These are phyloP conservation scores for Leptopilina myrica DNA, from an alignment of 2,888 invertebrate genomes.

Conservation along the genomic window DNA sequence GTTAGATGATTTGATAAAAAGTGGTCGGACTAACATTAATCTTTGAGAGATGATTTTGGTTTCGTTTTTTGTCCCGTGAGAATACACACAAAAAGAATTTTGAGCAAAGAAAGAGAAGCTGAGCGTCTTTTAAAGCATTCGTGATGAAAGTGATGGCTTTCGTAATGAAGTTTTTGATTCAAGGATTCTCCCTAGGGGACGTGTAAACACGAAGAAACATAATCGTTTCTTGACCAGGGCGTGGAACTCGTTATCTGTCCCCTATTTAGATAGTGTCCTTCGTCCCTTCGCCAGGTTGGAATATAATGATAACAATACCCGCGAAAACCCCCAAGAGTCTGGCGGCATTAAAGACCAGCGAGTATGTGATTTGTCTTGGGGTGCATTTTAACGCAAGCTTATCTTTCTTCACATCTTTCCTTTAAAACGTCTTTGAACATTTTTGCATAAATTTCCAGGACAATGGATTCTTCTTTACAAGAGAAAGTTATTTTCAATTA, in stretches of 20 bases:
- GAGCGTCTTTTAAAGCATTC: constrained; percentile 23
- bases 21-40: too few species aligned
- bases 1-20: too few species aligned
- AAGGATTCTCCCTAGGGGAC: constrained; percentile 38
- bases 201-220: constrained; percentile 45
- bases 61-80: neutral
- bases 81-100: neutral
- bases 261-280: constrained; percentile 43
- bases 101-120: neutral
- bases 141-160: constrained; percentile 28
- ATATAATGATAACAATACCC: constrained; percentile 41
- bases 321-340: constrained; percentile 28
- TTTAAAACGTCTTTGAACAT: too few species aligned
- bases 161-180: constrained; percentile 37
- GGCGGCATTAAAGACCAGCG: constrained; percentile 41
- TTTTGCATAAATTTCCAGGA: too few species aligned
- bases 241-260: constrained; percentile 46
- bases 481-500: too few species aligned
- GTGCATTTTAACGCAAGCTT: constrained; percentile 35
- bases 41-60: neutral
- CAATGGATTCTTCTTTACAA: too few species aligned
- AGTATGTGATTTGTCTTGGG: constrained; percentile 30
- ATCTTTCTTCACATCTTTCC: neutral
- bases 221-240: constrained; percentile 42
- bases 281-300: constrained; percentile 38